A percentile compares a stretch with the other conserved stretches of the same genome.
Conservation (phyloP, 1,140 invertebrate genomes). For the Nephila pilipes region DNA sequence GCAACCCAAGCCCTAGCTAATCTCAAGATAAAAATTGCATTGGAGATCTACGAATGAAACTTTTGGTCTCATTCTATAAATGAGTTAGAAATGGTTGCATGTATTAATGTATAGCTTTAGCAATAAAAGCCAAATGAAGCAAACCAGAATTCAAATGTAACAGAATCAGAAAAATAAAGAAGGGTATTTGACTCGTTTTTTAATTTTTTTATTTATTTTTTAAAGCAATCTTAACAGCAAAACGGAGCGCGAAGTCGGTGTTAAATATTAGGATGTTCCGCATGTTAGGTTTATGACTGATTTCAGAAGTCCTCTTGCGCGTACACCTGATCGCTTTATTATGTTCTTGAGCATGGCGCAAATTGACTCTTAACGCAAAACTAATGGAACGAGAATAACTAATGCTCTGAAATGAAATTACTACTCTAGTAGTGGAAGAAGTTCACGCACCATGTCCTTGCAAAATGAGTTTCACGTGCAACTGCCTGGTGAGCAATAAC, state of each 20-base stretch:
- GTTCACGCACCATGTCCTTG: constrained; percentile 56
- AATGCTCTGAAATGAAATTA: constrained; percentile 72
- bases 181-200: neutral
- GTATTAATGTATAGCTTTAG: neutral
- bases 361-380: constrained; percentile 73
- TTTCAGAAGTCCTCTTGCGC: constrained; percentile 42
- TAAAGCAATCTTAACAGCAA: neutral
- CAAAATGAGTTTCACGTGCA: constrained; percentile 55
- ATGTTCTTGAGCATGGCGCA: constrained; percentile 59
- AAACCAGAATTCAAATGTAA: neutral
- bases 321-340: constrained; percentile 63
- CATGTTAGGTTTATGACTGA: constrained; percentile 73
- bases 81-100: neutral
- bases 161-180: neutral
- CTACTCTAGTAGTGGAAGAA: constrained; percentile 37
- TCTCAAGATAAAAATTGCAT: too few relatives aligned
- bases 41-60: too few relatives aligned
- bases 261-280: constrained; percentile 70
- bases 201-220: neutral
- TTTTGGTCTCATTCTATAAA: neutral
- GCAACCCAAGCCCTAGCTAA: too few relatives aligned
- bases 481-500: constrained; percentile 29
- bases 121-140: neutral
- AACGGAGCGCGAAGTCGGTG: constrained; percentile 7
- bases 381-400: constrained; percentile 73